A percentile compares a stretch with the other conserved stretches of the same genome.
These are phyloP conservation scores for Meloe dianella DNA, from an alignment of 2,888 invertebrate genomes.

Conservation along the genomic window DNA sequence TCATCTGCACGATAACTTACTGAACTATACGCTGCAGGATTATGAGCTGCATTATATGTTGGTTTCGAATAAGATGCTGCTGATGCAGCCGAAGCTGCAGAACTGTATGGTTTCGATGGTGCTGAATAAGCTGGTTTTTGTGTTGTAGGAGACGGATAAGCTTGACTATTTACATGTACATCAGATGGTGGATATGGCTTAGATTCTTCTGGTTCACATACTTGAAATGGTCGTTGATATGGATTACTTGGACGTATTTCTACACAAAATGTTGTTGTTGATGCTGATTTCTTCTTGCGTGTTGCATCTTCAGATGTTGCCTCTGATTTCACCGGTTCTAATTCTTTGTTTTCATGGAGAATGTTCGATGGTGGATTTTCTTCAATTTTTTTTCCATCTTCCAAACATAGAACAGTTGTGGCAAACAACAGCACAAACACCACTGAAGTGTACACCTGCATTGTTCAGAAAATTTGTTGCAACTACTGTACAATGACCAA, in stretches of 20 bases:
- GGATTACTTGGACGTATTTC: slow-evolving; percentile 58
- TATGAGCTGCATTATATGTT: slow-evolving; percentile 22
- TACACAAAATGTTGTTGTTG: slow-evolving; percentile 60
- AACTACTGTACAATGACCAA: neutral
- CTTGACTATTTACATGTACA: slow-evolving; percentile 13
- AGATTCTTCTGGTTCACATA: slow-evolving; percentile 50
- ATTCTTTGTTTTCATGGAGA: slow-evolving; percentile 15
- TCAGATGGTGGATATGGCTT: slow-evolving; percentile 14
- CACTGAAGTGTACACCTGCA: slow-evolving; percentile 21
- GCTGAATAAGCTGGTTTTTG: slow-evolving; percentile 24
- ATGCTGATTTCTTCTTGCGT: slow-evolving; percentile 54
- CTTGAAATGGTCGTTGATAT: slow-evolving; percentile 55
- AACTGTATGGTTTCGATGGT: slow-evolving; percentile 3
- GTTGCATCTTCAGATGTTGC: slow-evolving; percentile 26
- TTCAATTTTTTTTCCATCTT: neutral
- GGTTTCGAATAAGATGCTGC: slow-evolving; percentile 29
- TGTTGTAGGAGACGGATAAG: slow-evolving; percentile 13
- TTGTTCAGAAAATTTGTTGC: neutral
- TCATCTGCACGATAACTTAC: slow-evolving; percentile 34
- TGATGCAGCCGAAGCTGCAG: slow-evolving; percentile 33
- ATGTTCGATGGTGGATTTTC: slow-evolving; percentile 15
- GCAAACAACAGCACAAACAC: slow-evolving; percentile 24
- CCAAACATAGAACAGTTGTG: slow-evolving; percentile 9
- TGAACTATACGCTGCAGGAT: slow-evolving; percentile 24
- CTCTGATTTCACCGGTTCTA: slow-evolving; percentile 14